A percentile compares a stretch with the other conserved stretches of the same genome.
phyloP scores from a whole-genome alignment of 2,797 vertebrate species.

The Sarcophilus harrisii region DNA sequence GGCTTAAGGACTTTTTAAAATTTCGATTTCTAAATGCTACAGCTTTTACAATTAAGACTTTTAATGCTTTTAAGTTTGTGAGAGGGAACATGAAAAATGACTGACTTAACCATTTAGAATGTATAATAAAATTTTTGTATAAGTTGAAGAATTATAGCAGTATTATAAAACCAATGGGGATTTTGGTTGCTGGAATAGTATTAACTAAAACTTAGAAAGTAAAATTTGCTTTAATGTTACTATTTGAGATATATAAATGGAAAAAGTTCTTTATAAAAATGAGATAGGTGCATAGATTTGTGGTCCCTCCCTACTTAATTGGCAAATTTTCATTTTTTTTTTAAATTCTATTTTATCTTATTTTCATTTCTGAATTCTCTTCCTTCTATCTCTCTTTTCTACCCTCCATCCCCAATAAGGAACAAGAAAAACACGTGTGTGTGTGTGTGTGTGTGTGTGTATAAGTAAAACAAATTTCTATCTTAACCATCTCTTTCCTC shows the following conservation, averaged over 20 bases:
- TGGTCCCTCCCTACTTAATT: conserved; percentile 31
- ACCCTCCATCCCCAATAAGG: too few species aligned
- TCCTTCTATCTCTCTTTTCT: too few species aligned
- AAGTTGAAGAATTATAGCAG: neutral
- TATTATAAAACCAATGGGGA: neutral
- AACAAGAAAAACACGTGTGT: too few species aligned
- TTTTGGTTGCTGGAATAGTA: neutral
- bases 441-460: too few species aligned
- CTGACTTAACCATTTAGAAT: neutral
- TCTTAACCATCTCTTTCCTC: too few species aligned
- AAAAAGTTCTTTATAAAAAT: conserved; percentile 31
- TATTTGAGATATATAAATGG: neutral
- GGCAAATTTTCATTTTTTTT: neutral
- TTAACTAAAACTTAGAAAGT: conserved; percentile 51
- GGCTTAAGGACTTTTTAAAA: neutral
- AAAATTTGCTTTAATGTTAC: conserved; percentile 31
- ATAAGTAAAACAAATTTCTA: too few species aligned
- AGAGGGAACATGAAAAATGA: neutral
- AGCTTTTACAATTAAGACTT: neutral
- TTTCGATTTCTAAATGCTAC: neutral
- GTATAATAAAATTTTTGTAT: neutral
- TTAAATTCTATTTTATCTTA: too few species aligned
- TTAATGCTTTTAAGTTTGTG: neutral
- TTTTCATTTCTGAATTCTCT: too few species aligned
- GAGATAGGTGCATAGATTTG: conserved; percentile 40